These are phyloP conservation scores for Caenorhabditis elegans DNA, from an alignment of 1,140 invertebrate species.

Conservation along the genomic window DNA sequence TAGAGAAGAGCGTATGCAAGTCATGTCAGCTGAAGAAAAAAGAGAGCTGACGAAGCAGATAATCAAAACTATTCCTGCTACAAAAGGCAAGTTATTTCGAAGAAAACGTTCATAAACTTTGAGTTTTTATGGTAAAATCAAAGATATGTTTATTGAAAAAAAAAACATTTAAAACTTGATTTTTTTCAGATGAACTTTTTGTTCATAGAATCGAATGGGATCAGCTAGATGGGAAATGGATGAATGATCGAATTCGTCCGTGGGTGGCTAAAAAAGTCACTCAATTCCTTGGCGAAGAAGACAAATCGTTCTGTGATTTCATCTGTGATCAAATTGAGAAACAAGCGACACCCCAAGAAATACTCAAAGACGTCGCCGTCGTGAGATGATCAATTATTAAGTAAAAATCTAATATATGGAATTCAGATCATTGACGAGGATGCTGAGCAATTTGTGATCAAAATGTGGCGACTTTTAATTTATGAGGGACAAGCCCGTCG, in stretches of 20 bases:
- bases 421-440: conserved; percentile 93
- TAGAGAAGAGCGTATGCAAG: conserved; percentile 47
- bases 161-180: too few relatives aligned
- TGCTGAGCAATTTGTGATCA: conserved; percentile 97
- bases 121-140: too few relatives aligned
- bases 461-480: conserved; percentile 98
- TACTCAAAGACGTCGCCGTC: conserved; percentile 97
- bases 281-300: conserved; percentile 71
- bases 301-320: conserved; percentile 95
- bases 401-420: background rate
- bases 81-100: conserved; percentile 74
- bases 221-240: conserved; percentile 82
- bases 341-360: conserved; percentile 84
- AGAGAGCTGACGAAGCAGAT: conserved; percentile 90
- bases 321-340: conserved; percentile 96
- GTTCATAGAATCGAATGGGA: conserved; percentile 87
- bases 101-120: too few relatives aligned
- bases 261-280: conserved; percentile 99
- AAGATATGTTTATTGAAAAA: too few relatives aligned
- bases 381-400: conserved; percentile 72
- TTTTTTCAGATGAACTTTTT: conserved; percentile 78
- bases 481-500: conserved; percentile 75
- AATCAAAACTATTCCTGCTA: conserved; percentile 96
- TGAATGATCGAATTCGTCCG: conserved; percentile 93
- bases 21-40: conserved; percentile 82